These are phyloP conservation scores for Sarotherodon lohbergeri DNA, from an alignment of 2,113 vertebrate genomes.

Conservation along the genomic window DNA sequence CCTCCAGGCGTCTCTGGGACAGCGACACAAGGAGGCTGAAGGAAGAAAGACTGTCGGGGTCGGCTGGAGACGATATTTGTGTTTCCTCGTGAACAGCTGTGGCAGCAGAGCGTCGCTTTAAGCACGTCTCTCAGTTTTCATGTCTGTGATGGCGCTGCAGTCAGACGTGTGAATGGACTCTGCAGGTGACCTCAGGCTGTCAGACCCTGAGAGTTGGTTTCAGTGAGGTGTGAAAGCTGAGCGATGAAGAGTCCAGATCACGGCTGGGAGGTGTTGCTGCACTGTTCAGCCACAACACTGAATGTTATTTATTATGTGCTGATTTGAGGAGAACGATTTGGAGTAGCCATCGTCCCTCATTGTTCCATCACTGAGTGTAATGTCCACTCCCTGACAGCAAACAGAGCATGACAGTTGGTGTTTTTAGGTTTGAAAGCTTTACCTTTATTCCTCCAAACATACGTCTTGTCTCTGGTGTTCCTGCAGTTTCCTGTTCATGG, in stretches of 20 bases:
- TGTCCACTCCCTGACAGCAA: not conserved
- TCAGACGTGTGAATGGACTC: not conserved
- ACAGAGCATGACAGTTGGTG: not conserved
- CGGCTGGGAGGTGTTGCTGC: not conserved
- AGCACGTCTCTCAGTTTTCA: fast-evolving
- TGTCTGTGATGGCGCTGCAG: fast-evolving
- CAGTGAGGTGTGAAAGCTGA: not conserved
- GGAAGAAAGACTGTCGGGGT: not conserved
- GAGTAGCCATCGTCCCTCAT: not conserved
- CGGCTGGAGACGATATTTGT: not conserved
- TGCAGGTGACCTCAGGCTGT: not conserved
- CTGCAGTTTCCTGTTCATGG: not conserved
- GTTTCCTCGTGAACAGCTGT: not conserved
- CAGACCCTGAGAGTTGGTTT: not conserved
- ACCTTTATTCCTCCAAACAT: not conserved
- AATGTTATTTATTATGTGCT: not conserved
- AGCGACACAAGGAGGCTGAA: not conserved
- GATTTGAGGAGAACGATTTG: not conserved
- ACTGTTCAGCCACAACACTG: not conserved
- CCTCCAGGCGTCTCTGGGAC: not conserved
- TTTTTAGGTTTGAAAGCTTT: not conserved
- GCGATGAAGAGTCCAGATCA: not conserved
- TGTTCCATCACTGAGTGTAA: not conserved
- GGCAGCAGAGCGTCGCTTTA: not conserved
- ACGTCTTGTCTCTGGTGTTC: not conserved